phyloP scores from a whole-genome alignment of 2,113 vertebrate genomes.

The Axis porcinus region DNA sequence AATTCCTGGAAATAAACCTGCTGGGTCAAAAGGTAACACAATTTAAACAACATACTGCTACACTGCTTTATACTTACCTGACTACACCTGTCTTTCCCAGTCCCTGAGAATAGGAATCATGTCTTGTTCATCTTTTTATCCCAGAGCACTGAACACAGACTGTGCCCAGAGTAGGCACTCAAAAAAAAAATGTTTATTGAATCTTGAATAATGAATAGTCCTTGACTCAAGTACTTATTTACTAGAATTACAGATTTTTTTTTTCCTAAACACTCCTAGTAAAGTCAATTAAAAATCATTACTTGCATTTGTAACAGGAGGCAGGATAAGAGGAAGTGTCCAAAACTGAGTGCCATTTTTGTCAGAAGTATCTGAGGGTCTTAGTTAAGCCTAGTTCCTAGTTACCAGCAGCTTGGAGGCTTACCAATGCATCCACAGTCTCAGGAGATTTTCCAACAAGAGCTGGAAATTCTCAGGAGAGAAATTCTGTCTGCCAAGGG shows the following conservation, averaged over 20 bases:
- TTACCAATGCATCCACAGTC: background rate
- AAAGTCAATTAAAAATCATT: conserved; percentile 69
- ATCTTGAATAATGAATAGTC: conserved; percentile 72
- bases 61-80: background rate
- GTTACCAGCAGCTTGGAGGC: background rate
- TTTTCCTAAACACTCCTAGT: background rate
- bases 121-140: conserved; percentile 26
- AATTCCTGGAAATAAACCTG: conserved; percentile 41
- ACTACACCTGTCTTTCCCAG: background rate
- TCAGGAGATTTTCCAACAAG: background rate
- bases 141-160: conserved; percentile 12
- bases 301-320: conserved; percentile 45
- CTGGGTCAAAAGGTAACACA: conserved; percentile 9
- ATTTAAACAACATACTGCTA: background rate
- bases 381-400: background rate
- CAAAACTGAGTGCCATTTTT: background rate
- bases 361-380: background rate
- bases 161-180: conserved; percentile 58
- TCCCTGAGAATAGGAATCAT: background rate
- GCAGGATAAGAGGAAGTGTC: background rate
- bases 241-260: conserved; percentile 53
- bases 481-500: background rate
- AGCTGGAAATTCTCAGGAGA: conserved; percentile 1
- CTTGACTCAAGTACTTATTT: conserved; percentile 73
- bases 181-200: conserved; percentile 64